A percentile compares a stretch with the other conserved stretches of the same genome.
Conservation (phyloP, 2,888 invertebrate genomes). For the Macroteleia sp. region DNA sequence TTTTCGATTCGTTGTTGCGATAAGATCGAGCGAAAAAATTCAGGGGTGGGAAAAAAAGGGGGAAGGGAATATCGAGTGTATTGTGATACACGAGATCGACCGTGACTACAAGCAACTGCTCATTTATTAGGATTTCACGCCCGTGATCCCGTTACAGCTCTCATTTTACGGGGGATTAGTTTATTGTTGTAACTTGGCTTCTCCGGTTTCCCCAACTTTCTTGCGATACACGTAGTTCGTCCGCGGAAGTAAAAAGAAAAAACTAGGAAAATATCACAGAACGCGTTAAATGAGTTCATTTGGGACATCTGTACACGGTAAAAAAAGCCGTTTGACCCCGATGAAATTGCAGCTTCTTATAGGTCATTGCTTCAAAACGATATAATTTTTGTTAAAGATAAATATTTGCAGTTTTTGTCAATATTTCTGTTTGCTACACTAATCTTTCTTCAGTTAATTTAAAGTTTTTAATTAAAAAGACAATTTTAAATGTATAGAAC, state of each 20-base stretch:
- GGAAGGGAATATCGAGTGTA: constrained; percentile 48
- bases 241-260: constrained; percentile 36
- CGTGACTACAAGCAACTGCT: constrained; percentile 72
- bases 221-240: constrained; percentile 53
- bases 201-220: constrained; percentile 53
- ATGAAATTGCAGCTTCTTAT: too few species aligned
- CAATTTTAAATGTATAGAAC: too few species aligned
- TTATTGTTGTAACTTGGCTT: constrained; percentile 67
- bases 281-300: too few species aligned
- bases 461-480: too few species aligned
- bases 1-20: constrained; percentile 73
- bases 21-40: constrained; percentile 70
- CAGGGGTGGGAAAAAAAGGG: background rate
- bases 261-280: constrained; percentile 37
- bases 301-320: too few species aligned
- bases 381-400: too few species aligned
- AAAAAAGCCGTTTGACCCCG: too few species aligned
- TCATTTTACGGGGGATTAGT: constrained; percentile 76
- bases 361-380: too few species aligned
- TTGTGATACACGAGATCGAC: constrained; percentile 65
- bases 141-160: constrained; percentile 75
- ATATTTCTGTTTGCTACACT: too few species aligned
- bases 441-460: too few species aligned
- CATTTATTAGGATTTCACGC: constrained; percentile 82
- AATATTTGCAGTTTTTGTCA: too few species aligned